Base-by-base conservation (phyloP, 1,140 invertebrate species). In the Drosophila ironensis region DNA sequence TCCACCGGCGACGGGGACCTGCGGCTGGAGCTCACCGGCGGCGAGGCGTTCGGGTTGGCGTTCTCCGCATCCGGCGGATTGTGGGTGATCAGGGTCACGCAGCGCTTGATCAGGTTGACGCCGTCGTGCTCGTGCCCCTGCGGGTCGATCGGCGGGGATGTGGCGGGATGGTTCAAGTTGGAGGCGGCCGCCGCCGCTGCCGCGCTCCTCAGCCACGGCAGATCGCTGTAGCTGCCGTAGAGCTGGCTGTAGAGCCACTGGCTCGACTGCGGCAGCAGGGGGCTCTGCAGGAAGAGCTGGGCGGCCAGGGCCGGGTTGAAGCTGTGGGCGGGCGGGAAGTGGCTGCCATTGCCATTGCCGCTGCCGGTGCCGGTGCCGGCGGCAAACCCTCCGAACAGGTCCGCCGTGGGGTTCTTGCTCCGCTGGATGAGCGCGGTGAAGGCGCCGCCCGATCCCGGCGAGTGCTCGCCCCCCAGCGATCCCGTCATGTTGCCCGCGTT, bases 171-270 rank as follows among this genome's bases (percentile, higher is more conserved):
- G 19, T 37, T 37, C 5, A 17, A 7, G 14, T 33, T 35, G 12
- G 37, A 46, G 9, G 30, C 53, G 0, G 57, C 41, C 1, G 72
- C 66, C 1, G 81, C 66, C 0, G 77, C 51, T 5, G 72, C 69
- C 1, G 69, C 71, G 14, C 61, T 78, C 16, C 89, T 88, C 60
- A 92, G 89, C 93, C 93, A 94, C 2, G 91, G 90, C 70, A 92
- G 92, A 72, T 93, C 93, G 47, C 91, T 90, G 66, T 93, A 93
- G 46, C 81, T 90, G 9, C 92, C 91, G 72, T 94, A 94, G 1
- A 95, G 90, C 73, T 94, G 94, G 0, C 93, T 93, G 78, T 95
- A 95, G 0, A 95, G 89, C 94, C 94, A 95, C 47, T 94, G 94
- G 24, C 93, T 93, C 1, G 94, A 93, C 2, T 94, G 93, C n/a